Percentiles rank a stretch among this genome's conserved stretches.
Evolutionary conservation across 2,797 vertebrate species (phyloP).

Genomic region (Danio jaintianensis): DNA sequence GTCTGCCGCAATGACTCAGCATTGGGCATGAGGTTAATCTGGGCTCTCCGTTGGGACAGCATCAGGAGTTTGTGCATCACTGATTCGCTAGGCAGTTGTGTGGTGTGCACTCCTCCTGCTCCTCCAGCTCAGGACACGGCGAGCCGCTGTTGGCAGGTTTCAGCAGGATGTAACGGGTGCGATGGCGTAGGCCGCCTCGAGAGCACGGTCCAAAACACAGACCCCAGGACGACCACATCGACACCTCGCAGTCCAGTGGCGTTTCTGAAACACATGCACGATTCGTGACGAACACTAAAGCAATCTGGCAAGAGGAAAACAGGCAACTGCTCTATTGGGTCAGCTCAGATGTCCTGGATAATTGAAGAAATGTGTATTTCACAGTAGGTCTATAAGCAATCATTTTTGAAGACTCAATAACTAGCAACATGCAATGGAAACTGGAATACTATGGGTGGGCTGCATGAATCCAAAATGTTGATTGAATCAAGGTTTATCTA

Average conservation of each 20-base stretch:
- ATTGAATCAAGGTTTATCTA: too few species aligned
- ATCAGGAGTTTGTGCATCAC: slow-evolving; percentile 64
- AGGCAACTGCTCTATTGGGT: background rate
- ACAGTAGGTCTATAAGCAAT: background rate
- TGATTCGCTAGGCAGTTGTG: slow-evolving; percentile 76
- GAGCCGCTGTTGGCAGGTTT: slow-evolving; percentile 80
- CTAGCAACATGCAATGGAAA: too few species aligned
- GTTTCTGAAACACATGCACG: slow-evolving; percentile 69
- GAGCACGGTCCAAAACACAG: slow-evolving; percentile 81
- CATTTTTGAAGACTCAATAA: too few species aligned
- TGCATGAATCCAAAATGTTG: too few species aligned
- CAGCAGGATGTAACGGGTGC: slow-evolving; percentile 83
- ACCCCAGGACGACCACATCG: slow-evolving; percentile 85
- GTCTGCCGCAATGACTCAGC: slow-evolving; percentile 30
- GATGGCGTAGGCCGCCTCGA: slow-evolving; percentile 75
- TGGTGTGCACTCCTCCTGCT: slow-evolving; percentile 77
- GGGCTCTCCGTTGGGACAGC: slow-evolving; percentile 37
- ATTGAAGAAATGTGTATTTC: background rate
- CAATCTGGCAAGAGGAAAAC: background rate
- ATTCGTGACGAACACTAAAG: too few species aligned
- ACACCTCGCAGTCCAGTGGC: slow-evolving; percentile 84
- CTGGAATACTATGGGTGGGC: too few species aligned
- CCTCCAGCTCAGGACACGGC: slow-evolving; percentile 84
- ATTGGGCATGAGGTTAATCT: slow-evolving; percentile 41
- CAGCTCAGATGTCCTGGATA: background rate